Percentiles rank a stretch among this genome's conserved stretches.
Conservation (phyloP, 1,140 invertebrate species). For the Pomacea maculata region DNA sequence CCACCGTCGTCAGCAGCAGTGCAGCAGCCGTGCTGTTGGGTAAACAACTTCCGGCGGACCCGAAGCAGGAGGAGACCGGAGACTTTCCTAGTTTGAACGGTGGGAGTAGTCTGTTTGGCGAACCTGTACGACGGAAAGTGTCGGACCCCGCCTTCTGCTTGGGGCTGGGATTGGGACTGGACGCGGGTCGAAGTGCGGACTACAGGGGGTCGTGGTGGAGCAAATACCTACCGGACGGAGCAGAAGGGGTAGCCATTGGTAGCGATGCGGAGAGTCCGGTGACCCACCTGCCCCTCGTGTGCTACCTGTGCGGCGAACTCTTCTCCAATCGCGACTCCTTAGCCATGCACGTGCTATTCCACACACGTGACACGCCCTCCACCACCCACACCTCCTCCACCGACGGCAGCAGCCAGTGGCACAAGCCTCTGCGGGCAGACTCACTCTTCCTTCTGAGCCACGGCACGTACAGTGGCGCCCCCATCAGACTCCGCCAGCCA, state of each 20-base stretch:
- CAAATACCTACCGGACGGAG: conserved; percentile 18
- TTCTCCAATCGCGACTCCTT: conserved; percentile 46
- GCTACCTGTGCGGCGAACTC: conserved; percentile 41
- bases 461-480: not conserved
- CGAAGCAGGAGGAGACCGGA: not conserved
- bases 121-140: not conserved
- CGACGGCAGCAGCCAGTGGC: too few relatives aligned
- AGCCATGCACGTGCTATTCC: conserved; percentile 57
- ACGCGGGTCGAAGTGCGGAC: not conserved
- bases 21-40: not conserved
- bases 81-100: conserved; percentile 4
- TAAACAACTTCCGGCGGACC: not conserved
- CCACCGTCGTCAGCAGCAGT: not conserved
- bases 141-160: not conserved
- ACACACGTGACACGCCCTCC: conserved; percentile 27
- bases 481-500: not conserved
- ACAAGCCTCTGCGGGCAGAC: not conserved
- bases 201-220: conserved; percentile 13
- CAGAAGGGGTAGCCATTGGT: not conserved
- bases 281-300: conserved; percentile 18
- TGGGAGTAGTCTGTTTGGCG: conserved; percentile 12
- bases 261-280: not conserved
- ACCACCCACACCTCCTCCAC: too few relatives aligned
- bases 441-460: not conserved
- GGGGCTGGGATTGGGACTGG: not conserved